Base-by-base conservation (phyloP, 2,113 vertebrate species). In the Alethe diademata region DNA sequence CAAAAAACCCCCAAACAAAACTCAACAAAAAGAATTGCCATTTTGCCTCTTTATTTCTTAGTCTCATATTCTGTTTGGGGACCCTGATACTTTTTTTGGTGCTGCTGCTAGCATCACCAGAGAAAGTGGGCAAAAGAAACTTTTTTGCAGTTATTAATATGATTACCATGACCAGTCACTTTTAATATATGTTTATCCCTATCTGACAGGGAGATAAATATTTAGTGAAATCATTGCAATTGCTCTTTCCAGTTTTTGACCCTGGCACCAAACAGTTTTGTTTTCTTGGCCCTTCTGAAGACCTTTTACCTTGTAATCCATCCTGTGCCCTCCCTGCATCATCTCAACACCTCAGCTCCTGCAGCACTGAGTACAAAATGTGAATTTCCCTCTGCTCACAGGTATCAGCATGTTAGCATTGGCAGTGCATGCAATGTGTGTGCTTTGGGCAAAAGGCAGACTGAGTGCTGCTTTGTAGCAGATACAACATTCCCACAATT, bases 371-470 rank as follows among this genome's bases (percentile, higher is more conserved):
- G 73, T 40, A 73, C 62, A 87, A 84, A 95, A 94, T 50, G 85
- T 88, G 94, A 79, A 47, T 79, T 92, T 96, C 92, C 24, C 42
- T 76, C 54, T 82, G 70, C 67, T 95, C 38, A 22, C 94, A 95
- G 69, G 91, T 88, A 86, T 5, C 51, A 83, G 88, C 93, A 93
- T 2, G 94, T 90, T 54, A 43, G 78, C 5, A 17, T 11, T 70
- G 81, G 19, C 26, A 70, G 66, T 33, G 40, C 54, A 28, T 0
- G 2, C 60, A 86, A 54, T 9, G 12, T 0, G 19, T 60, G 38
- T 88, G 94, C 94, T 94, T 80, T 94, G 79, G 94, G 94, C 94
- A 86, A 92, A 60, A 93, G 65, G 67, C 78, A 96, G 74, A 19
- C 78, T 18, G 26, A 61, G 28, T 19, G n/a, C 74, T 94, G 66